Percentiles rank a stretch among this genome's conserved stretches.
These are phyloP conservation scores for Chrysaora quinquecirrha DNA, from an alignment of 30 jellyfish, hydroid and myxozoan species.

Conservation along the genomic window DNA sequence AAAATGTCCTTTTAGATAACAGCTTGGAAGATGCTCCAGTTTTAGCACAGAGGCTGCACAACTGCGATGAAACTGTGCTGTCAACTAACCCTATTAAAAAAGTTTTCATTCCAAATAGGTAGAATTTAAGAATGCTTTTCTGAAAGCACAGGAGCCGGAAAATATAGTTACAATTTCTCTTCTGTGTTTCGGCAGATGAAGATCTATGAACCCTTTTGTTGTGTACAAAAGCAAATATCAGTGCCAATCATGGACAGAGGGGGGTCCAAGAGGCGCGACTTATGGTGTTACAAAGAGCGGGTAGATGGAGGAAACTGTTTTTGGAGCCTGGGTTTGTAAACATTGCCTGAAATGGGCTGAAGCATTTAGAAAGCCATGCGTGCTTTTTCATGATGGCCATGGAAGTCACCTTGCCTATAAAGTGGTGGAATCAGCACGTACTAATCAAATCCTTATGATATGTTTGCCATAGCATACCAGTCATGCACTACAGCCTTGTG, in stretches of 20 bases:
- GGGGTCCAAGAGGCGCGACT: background rate
- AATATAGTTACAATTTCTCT: background rate
- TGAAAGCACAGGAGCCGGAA: constrained; percentile 2
- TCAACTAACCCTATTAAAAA: background rate
- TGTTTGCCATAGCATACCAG: constrained; percentile 19
- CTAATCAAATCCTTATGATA: background rate
- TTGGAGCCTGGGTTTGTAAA: background rate
- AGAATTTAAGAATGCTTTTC: constrained; percentile 15
- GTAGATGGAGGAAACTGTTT: background rate
- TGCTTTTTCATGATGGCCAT: constrained; percentile 18
- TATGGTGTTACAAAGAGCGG: background rate
- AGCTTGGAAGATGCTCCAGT: background rate
- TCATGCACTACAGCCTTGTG: constrained; percentile 6
- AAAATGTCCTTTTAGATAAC: too few species aligned
- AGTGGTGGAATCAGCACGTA: background rate
- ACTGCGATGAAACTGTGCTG: background rate
- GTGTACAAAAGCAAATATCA: background rate
- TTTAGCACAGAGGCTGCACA: background rate
- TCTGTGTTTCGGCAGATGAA: background rate
- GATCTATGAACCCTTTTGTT: background rate
- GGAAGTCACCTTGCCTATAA: constrained; percentile 24
- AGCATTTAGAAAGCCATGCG: constrained; percentile 7
- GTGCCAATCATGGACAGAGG: background rate
- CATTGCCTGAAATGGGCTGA: background rate
- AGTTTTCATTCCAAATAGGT: constrained; percentile 38